Evolutionary conservation across 2,888 invertebrate genomes (phyloP).

Genomic region (Eilema depressum): DNA sequence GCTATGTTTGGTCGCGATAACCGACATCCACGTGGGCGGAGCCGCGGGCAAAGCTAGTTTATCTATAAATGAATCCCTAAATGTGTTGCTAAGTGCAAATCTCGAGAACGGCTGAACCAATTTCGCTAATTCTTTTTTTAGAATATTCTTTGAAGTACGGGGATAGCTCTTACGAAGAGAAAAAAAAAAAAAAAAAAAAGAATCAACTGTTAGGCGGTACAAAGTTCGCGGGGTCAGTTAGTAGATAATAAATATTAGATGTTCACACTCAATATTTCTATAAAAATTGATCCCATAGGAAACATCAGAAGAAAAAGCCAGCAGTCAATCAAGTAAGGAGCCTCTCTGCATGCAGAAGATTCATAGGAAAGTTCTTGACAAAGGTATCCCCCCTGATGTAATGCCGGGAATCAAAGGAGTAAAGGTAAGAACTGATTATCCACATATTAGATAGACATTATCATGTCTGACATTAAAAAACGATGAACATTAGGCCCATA

Average conservation of each 20-base stretch:
- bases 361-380: constrained; percentile 95
- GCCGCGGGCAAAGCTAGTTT: too few species aligned
- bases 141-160: too few species aligned
- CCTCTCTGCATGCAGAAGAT: constrained; percentile 92
- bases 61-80: too few species aligned
- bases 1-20: too few species aligned
- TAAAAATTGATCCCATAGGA: constrained; percentile 72
- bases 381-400: constrained; percentile 95
- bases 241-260: not conserved
- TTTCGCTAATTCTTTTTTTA: too few species aligned
- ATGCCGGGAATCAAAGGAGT: constrained; percentile 94
- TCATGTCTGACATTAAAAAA: not conserved
- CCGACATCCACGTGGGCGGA: too few species aligned
- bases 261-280: not conserved
- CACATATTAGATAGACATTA: not conserved
- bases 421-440: constrained; percentile 83
- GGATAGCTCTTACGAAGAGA: too few species aligned
- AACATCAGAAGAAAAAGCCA: constrained; percentile 88
- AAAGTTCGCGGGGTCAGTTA: too few species aligned
- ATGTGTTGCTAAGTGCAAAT: too few species aligned
- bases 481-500: not conserved
- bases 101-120: too few species aligned
- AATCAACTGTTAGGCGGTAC: too few species aligned
- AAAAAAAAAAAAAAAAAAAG: too few species aligned
- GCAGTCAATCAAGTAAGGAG: constrained; percentile 88